These are phyloP conservation scores for Todiramphus chloris DNA, from an alignment of 2,113 vertebrate genomes.

Conservation along the genomic window DNA sequence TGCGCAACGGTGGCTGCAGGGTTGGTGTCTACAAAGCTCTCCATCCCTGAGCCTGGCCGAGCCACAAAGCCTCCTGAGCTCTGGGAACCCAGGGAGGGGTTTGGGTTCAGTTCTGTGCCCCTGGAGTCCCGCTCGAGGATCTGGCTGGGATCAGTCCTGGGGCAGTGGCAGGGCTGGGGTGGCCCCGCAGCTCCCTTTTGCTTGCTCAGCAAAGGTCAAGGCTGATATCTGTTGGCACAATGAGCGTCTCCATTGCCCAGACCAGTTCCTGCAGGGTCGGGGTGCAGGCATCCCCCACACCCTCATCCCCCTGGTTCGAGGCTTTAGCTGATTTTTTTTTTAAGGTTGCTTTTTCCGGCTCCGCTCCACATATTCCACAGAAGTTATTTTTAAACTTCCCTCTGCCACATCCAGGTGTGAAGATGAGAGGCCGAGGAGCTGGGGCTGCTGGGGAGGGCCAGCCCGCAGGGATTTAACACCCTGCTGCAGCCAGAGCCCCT, in stretches of 20 bases:
- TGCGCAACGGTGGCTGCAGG: accelerated
- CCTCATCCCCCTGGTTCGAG: too few species aligned
- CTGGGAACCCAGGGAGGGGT: not conserved
- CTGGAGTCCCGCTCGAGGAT: accelerated
- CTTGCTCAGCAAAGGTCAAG: accelerated
- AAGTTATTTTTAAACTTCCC: not conserved
- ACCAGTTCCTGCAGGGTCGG: accelerated
- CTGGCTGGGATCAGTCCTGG: not conserved
- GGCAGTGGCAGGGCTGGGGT: not conserved
- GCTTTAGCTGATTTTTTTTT: accelerated
- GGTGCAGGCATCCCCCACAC: accelerated
- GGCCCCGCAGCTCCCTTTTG: not conserved
- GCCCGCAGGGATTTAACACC: not conserved
- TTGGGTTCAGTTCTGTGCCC: not conserved
- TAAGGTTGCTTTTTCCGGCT: not conserved
- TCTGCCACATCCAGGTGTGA: not conserved
- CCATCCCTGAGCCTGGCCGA: not conserved
- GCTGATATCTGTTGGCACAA: accelerated
- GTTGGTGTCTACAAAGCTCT: accelerated
- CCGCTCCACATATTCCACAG: accelerated
- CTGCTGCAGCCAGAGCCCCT: not conserved
- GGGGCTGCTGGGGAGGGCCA: not conserved
- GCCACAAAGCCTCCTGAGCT: not conserved
- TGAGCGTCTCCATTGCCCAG: accelerated
- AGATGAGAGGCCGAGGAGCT: not conserved